These are phyloP conservation scores for Ciconia boyciana DNA, from an alignment of 2,113 vertebrate genomes.

Conservation along the genomic window DNA sequence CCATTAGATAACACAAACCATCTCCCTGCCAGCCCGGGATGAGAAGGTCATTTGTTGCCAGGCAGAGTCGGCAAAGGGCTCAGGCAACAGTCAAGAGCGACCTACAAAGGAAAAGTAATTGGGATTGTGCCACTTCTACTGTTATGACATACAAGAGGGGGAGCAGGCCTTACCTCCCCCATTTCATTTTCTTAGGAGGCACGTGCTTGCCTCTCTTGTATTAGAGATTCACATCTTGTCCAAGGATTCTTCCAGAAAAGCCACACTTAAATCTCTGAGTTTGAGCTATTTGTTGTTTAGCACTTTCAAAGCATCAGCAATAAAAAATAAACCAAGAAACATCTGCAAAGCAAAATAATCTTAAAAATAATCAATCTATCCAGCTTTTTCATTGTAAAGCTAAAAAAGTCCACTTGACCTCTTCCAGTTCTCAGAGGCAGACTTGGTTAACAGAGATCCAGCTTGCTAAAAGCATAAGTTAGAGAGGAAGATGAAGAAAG, in stretches of 20 bases:
- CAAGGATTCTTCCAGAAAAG: background rate
- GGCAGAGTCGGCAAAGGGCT: background rate
- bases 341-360: background rate
- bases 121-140: background rate
- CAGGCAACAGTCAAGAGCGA: background rate
- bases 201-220: rapidly evolving
- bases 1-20: background rate
- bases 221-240: background rate
- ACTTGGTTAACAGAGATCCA: background rate
- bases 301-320: background rate
- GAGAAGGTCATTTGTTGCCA: background rate
- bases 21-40: background rate
- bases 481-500: background rate
- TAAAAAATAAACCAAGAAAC: background rate
- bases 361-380: background rate
- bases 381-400: background rate
- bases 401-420: background rate
- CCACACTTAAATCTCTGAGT: background rate
- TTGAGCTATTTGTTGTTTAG: background rate
- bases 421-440: background rate
- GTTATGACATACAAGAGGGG: rapidly evolving
- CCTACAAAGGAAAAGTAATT: background rate
- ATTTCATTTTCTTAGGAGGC: too few species aligned
- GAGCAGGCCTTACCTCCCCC: background rate
- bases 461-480: background rate